Conservation (phyloP, 2,113 vertebrate genomes). For the Parotia lawesii region DNA sequence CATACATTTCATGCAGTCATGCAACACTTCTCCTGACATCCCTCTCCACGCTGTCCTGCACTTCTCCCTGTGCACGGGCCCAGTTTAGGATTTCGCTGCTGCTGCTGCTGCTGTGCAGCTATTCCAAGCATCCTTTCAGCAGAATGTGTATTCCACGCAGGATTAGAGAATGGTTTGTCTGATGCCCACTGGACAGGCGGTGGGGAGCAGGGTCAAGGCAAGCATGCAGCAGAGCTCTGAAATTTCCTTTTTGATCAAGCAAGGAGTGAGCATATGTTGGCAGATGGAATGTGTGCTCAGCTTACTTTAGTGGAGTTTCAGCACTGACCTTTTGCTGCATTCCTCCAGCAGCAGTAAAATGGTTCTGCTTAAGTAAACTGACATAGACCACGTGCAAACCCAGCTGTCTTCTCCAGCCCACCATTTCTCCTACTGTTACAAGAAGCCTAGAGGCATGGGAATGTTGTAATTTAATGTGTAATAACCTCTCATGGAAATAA, state of each 20-base stretch:
- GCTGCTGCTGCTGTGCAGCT: neutral
- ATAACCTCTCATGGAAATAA: neutral
- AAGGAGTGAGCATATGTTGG: conserved; percentile 33
- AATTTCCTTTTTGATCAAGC: conserved; percentile 49
- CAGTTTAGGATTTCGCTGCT: neutral
- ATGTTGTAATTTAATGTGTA: neutral
- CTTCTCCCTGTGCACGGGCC: neutral
- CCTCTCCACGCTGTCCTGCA: neutral
- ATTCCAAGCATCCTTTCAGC: conserved; percentile 36
- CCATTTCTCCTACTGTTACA: conserved; percentile 48
- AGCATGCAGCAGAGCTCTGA: conserved; percentile 32
- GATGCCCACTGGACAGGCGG: conserved; percentile 19
- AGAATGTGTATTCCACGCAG: neutral
- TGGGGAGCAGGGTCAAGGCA: conserved; percentile 53
- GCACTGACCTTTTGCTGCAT: conserved; percentile 57
- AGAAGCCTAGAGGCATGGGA: neutral
- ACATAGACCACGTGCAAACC: conserved; percentile 19
- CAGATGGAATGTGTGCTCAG: conserved; percentile 47
- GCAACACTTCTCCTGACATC: neutral
- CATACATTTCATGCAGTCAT: neutral
- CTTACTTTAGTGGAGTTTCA: conserved; percentile 51
- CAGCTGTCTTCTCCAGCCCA: conserved; percentile 58
- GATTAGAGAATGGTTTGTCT: conserved; percentile 47
- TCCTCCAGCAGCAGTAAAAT: conserved; percentile 43
- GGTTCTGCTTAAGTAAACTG: conserved; percentile 51